Evolutionary conservation across 2,888 invertebrate genomes (phyloP).

Genomic region (Cantharis rustica): DNA sequence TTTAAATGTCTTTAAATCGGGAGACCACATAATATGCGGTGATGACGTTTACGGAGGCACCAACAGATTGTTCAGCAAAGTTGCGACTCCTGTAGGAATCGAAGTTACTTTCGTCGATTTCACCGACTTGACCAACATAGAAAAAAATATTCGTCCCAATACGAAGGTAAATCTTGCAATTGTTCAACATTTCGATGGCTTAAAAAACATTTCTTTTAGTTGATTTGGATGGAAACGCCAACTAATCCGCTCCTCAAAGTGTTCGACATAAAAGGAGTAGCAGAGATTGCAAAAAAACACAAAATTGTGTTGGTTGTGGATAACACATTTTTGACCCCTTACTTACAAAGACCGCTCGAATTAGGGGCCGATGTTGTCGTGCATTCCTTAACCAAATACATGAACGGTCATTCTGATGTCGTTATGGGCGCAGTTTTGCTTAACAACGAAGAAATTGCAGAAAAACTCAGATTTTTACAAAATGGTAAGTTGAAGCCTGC

Average conservation of each 20-base stretch:
- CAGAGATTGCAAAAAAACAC: constrained; percentile 64
- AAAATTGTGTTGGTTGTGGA: constrained; percentile 81
- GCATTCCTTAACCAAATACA: constrained; percentile 95
- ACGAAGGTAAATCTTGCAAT: constrained; percentile 72
- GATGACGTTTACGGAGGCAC: constrained; percentile 97
- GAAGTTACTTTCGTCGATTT: constrained; percentile 79
- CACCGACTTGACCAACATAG: constrained; percentile 67
- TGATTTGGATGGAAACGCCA: constrained; percentile 94
- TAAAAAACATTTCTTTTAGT: constrained; percentile 53
- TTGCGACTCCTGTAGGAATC: constrained; percentile 69
- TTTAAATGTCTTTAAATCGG: constrained; percentile 73
- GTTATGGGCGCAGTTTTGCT: constrained; percentile 91
- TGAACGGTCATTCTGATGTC: constrained; percentile 98
- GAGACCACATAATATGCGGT: constrained; percentile 89
- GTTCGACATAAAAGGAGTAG: constrained; percentile 79
- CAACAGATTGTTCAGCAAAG: constrained; percentile 68
- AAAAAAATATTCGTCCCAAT: constrained; percentile 73
- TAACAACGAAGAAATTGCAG: constrained; percentile 72
- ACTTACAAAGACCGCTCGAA: constrained; percentile 87
- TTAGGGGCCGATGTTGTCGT: constrained; percentile 90
- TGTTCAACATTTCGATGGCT: neutral
- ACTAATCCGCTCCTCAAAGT: constrained; percentile 94
- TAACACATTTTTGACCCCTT: constrained; percentile 92
- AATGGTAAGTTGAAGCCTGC: constrained; percentile 65
- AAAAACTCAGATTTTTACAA: constrained; percentile 81